These are phyloP conservation scores for Polyploca ridens DNA, from an alignment of 2,888 invertebrate genomes.

Conservation along the genomic window DNA sequence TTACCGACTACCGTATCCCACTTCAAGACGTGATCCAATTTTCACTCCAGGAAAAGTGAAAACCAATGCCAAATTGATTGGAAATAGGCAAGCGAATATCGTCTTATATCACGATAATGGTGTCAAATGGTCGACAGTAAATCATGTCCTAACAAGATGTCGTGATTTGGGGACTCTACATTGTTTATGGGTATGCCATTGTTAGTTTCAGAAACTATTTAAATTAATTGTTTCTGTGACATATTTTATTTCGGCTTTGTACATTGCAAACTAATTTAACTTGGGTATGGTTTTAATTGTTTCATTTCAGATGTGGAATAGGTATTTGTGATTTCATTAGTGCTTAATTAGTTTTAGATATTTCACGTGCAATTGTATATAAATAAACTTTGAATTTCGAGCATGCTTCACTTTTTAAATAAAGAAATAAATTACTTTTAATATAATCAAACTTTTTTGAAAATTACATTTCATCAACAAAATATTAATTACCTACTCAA, in stretches of 20 bases:
- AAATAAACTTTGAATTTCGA: too few relatives aligned
- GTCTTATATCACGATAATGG: slow-evolving; percentile 3
- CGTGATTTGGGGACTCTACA: not conserved
- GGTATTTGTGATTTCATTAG: not conserved
- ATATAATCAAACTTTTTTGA: too few relatives aligned
- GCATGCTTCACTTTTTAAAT: too few relatives aligned
- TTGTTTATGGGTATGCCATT: not conserved
- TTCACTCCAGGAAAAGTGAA: not conserved
- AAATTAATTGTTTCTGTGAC: not conserved
- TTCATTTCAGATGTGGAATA: not conserved
- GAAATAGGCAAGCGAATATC: not conserved
- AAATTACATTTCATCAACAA: too few relatives aligned
- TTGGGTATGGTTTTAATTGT: not conserved
- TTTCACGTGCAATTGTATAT: not conserved
- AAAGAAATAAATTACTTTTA: too few relatives aligned
- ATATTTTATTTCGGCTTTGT: not conserved
- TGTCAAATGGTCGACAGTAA: not conserved
- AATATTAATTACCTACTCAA: not conserved
- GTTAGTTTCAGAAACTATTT: not conserved
- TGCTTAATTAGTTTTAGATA: not conserved
- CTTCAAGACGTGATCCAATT: not conserved
- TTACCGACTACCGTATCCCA: not conserved
- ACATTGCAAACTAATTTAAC: not conserved
- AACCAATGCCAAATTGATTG: not conserved
- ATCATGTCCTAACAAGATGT: slow-evolving; percentile 6